phyloP scores from a whole-genome alignment of 2,113 vertebrate species.

The Excalfactoria chinensis region DNA sequence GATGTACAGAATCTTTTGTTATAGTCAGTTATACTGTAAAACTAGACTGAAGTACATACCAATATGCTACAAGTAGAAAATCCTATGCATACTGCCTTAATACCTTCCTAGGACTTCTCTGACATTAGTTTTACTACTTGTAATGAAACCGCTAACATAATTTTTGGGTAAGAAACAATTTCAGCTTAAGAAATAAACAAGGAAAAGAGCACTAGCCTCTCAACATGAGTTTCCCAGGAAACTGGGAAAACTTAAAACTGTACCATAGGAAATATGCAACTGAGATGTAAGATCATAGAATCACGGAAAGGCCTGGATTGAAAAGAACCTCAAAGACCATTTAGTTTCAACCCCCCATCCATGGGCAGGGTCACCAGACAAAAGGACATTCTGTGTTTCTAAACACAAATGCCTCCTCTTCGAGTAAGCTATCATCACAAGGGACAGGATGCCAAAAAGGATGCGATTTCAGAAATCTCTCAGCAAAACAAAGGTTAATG shows the following conservation, averaged over 20 bases:
- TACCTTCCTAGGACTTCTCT: not conserved
- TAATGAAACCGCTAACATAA: not conserved
- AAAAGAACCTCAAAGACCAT: too few species aligned
- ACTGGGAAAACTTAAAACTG: not conserved
- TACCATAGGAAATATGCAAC: not conserved
- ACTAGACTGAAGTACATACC: not conserved
- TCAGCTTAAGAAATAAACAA: not conserved
- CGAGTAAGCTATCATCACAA: not conserved
- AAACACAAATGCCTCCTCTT: not conserved
- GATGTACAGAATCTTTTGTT: not conserved
- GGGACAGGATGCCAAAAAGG: not conserved
- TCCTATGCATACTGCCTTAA: not conserved
- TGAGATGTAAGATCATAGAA: not conserved
- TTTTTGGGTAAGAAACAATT: not conserved
- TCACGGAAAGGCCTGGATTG: too few species aligned
- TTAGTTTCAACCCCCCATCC: too few species aligned
- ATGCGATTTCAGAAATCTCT: not conserved
- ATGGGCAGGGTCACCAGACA: too few species aligned
- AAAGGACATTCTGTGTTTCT: not conserved
- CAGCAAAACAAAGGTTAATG: too few species aligned
- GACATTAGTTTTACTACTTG: not conserved
- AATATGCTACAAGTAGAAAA: not conserved
- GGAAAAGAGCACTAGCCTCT: not conserved
- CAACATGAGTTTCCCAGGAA: not conserved
- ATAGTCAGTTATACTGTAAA: not conserved